Base-by-base conservation (phyloP, 2,888 invertebrate species). In the Trissonchulus sp. region DNA sequence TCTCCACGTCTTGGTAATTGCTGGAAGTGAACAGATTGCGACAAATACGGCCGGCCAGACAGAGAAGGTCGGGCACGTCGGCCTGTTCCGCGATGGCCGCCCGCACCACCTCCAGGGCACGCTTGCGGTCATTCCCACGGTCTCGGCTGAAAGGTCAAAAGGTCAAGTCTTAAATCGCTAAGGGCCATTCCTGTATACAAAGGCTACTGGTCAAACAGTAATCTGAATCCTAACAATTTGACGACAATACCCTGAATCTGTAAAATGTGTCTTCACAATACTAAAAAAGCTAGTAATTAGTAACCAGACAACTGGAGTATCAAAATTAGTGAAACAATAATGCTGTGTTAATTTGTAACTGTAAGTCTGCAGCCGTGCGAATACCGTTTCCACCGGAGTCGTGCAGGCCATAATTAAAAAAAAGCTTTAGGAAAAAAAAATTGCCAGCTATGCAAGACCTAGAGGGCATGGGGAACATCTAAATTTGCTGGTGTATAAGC, bases 41-140 rank as follows among this genome's bases (percentile, higher is more conserved):
- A 85, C 97, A 97, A 83, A 99, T 98, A 78, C 99, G 90, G 0
- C 99, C 99, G 83, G 97, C 97, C 1, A 99, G 88, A 83, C 99
- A 98, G 72, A 99, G 86, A 91, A 98, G 94, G 85, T 99, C 99
- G 0, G 98, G 97, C 82, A 96, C 94, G 80, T 92, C 91, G 84
- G 94, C 95, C 84, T 93, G 92, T 86, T 92, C 91, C 80, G 94
- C 91, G 75, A 99, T 87, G 76, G 87, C 85, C 80, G 92, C 91
- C 36, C 92, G 90, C 78, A 98, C 96, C 0, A 96, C 94, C 83
- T 90, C 89, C 38, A 99, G 86, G 0, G 98, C 98, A 82, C 92
- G 92, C 83, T 97, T 95, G 74, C 98, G 88, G 85, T 99, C 99
- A 0, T 97, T 97, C 81, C 92, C 90, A 81, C 91, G 91, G 84